Evolutionary conservation across 2,113 vertebrate genomes (phyloP).

Genomic region (Neogobius melanostomus): DNA sequence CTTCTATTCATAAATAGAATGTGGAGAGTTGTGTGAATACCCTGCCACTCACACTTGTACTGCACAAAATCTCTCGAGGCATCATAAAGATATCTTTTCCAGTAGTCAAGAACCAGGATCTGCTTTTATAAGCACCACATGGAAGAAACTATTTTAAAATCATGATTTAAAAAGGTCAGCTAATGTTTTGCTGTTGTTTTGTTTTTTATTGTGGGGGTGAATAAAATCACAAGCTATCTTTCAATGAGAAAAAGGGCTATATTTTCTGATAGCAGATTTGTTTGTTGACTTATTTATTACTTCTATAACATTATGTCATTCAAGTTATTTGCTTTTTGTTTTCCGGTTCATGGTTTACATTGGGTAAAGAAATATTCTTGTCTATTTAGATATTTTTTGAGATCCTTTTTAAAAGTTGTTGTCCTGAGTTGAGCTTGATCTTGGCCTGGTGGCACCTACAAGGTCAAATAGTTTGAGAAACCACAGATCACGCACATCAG

Average conservation of each 20-base stretch:
- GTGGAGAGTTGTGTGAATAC: neutral
- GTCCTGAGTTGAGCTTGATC: too few species aligned
- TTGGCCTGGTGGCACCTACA: too few species aligned
- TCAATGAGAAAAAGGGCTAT: neutral
- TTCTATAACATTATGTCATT: too few species aligned
- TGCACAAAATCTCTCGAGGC: neutral
- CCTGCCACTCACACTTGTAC: neutral
- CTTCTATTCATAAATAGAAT: slow-evolving; percentile 5
- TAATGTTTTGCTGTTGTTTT: neutral
- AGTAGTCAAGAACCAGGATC: neutral
- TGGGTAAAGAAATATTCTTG: too few species aligned
- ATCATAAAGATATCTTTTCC: neutral
- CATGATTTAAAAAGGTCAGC: slow-evolving; percentile 1
- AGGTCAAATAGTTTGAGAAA: too few species aligned
- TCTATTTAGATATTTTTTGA: too few species aligned
- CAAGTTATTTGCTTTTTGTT: too few species aligned
- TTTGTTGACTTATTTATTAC: too few species aligned
- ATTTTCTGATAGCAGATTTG: neutral
- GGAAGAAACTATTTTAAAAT: neutral
- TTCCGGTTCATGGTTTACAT: too few species aligned
- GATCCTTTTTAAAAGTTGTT: too few species aligned
- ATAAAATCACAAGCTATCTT: neutral
- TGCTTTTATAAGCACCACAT: neutral
- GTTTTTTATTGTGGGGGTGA: neutral
- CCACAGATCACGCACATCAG: neutral